Conservation (phyloP, 2,113 vertebrate genomes). For the Centropus unirufus region DNA sequence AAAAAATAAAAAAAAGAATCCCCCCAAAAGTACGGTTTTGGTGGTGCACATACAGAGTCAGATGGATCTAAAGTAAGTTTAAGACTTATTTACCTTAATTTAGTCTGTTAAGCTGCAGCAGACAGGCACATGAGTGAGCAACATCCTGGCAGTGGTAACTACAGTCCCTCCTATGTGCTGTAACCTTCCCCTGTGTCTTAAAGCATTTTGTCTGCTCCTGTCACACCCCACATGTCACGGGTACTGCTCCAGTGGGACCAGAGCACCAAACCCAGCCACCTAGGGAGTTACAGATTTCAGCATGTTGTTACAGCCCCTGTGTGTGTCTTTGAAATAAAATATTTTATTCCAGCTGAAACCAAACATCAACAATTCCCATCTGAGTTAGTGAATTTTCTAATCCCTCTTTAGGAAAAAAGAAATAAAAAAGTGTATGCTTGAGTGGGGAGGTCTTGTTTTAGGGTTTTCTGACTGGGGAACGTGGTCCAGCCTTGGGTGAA, state of each 20-base stretch:
- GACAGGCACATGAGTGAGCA: not conserved
- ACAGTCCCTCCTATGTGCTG: not conserved
- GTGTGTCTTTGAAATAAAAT: not conserved
- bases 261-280: not conserved
- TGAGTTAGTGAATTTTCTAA: not conserved
- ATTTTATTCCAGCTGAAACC: not conserved
- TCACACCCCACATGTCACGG: not conserved
- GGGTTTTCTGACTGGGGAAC: rapidly evolving
- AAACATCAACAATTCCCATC: not conserved
- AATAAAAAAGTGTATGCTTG: not conserved
- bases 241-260: not conserved
- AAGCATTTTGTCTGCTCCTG: not conserved
- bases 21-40: not conserved
- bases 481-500: not conserved
- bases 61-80: not conserved
- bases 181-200: not conserved
- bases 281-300: not conserved
- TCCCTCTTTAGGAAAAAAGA: not conserved
- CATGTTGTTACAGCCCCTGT: not conserved
- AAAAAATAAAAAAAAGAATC: not conserved
- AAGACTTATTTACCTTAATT: not conserved
- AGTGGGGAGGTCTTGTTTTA: not conserved
- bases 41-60: not conserved
- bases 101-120: not conserved
- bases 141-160: not conserved